Base-by-base conservation (phyloP, 1,140 invertebrate genomes). In the Brachionus asplanchnoidis region DNA sequence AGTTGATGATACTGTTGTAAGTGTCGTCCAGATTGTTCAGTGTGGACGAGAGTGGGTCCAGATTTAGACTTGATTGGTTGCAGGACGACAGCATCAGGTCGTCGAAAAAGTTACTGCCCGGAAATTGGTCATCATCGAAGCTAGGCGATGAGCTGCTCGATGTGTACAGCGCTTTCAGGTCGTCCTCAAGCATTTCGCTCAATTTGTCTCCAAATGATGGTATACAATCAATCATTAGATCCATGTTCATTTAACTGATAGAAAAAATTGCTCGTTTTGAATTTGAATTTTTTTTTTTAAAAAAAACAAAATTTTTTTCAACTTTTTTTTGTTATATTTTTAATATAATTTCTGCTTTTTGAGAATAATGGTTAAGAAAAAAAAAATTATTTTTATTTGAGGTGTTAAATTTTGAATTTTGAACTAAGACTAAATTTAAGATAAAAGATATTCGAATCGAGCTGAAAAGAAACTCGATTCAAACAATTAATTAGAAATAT, bases 201-300 rank as follows among this genome's bases (percentile, higher is more conserved):
- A 82, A 65, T 77, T 77, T 77, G 46, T 77, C 73, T 26, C 26
- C 73, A 9, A 77, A 77, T 50, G 42, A 46, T 14, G 79, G 79
- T 56, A 68, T 60, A 32, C 79, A 82, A 46, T 82, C 79, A 68
- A 82, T 82, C 79, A 82, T 82, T 68, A 82, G 36, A 36, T 82
- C 79, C 50, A 82, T 82, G 20, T 77, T 77, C 73, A 77, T 77
- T 60, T 53, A 77, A 46, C 23, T 77, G 26, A n/a, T 50, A 26
- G 20, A 26, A 77, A 36, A 50, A 53, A 50, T 50, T 77, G 46
- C 50, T 77, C 46, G 9, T 77, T 50, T 77, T 77, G 14, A 46
- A 46, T 46, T 77, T 50, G 46, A 75, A 20, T 50, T 36, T 36
- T 36, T 5, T 5, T 3, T 3, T 28, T 28, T 73, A n/a, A 20